Evolutionary conservation across 2,888 invertebrate genomes (phyloP), one percentile per base, ranked within the genome.

Genomic region (Camptogramma bilineatum): DNA sequence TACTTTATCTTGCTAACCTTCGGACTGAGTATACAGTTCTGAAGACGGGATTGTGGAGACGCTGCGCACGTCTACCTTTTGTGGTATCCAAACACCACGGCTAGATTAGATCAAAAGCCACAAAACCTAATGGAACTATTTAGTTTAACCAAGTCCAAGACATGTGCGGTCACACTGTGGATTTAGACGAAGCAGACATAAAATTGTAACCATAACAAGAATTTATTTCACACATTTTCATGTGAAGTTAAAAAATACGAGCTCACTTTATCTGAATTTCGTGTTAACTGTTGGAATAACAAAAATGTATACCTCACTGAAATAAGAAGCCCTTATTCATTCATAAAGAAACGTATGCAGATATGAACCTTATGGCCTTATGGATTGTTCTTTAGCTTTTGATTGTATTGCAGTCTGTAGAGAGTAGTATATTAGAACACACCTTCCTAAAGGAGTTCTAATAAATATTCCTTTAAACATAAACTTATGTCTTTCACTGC

Each of bases 81-180:
- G 54, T 46, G 55, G n/a, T 52, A 13, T 51, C 18, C 17, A 42
- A 42, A 42, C 42, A 16, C 5, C 16, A 42, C 4, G 16, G 5
- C 42, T n/a, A 60, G 58, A 28, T 52, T 31, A 53, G 44, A 55
- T 55, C 52, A 62, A 62, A 52, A 52, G 24, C 42, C 44, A 39
- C 28, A n/a, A 51, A 55, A 31, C 10, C 51, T 18, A 48, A 53
- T 16, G 19, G 21, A 68, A 53, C 65, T 71, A 69, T 74, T 77
- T 78, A 74, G 66, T 73, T 70, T 54, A 48, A 73, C 67, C 59
- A 68, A 66, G 69, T 65, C 68, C 60, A 70, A 73, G 66, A 59
- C 64, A 73, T 68, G 64, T 71, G 70, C 67, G 58, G 68, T 75
- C 72, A 74, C 34, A 71, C 69, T 73, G 68, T 72, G 68, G 68